Base-by-base conservation (phyloP, 64 coral and sea anemone genomes). In the Trachythela sp. region DNA sequence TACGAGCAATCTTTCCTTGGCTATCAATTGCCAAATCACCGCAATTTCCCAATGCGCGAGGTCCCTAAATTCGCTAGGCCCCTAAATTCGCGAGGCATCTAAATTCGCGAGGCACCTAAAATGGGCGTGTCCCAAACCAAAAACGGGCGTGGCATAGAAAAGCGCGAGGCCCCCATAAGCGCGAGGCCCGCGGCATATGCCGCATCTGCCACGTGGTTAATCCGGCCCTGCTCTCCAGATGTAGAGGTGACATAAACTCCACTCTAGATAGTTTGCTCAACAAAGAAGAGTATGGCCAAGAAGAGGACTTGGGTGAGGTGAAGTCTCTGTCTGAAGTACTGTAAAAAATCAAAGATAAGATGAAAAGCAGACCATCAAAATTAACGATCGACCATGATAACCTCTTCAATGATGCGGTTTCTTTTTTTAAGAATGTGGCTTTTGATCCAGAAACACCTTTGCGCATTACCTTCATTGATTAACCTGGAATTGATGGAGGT, bases 331-430 rank as follows among this genome's bases (percentile, higher is more conserved):
- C 56, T n/a, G 18, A 64, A 64, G 15, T 64, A 18, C 56, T 64
- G 24, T 8, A 64, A n/a, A 64, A 64, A 64, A 10, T 64, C 26
- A 64, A 6, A 64, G 56, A 0, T 26, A 8, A n/a, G 24, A 64
- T 64, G 56, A 64, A 64, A 64, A 64, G 26, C 56, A 26, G 17
- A 26, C 56, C 15, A n/a, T 11, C 49, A 26, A 93, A 93, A 54
- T 68, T 93, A 17, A 26, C 35, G 24, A 43, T 89, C 48, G 92
- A 93, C 80, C 39, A 59, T 75, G 88, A 93, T 93, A 88, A 93
- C 29, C 36, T 93, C 31, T 32, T 93, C 5, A 39, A 89, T 86
- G 92, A 93, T 64, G 92, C 83, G 0, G 27, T 93, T 22, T 41
- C 92, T 40, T 86, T 85, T 42, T 93, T 90, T 64, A 93, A 93